Conservation (phyloP, 2,113 vertebrate genomes). For the Burhinus bistriatus region DNA sequence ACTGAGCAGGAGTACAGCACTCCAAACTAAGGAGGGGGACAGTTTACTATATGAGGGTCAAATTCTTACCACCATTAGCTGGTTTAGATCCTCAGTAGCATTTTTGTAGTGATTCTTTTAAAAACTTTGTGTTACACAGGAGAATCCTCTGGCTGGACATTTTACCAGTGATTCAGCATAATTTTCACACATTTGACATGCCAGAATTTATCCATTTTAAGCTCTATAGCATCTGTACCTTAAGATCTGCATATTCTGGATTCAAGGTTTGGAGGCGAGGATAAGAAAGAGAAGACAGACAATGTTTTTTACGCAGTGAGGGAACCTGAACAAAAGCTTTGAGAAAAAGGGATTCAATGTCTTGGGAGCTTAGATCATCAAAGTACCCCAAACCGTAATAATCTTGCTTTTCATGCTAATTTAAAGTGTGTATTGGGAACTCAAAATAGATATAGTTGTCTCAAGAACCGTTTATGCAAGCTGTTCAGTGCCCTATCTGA, state of each 20-base stretch:
- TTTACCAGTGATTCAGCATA: background rate
- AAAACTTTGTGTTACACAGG: background rate
- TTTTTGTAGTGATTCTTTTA: background rate
- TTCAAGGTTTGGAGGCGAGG: background rate
- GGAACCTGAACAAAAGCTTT: background rate
- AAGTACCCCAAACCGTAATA: conserved; percentile 1
- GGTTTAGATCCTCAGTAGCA: background rate
- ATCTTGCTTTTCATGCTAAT: background rate
- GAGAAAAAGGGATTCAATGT: background rate
- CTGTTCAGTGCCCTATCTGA: background rate
- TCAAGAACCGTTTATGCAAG: background rate
- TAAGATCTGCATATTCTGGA: background rate
- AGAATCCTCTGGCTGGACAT: background rate
- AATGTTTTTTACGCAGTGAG: background rate
- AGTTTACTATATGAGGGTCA: rapidly evolving
- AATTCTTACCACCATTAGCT: background rate
- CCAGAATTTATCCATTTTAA: background rate
- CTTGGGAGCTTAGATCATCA: conserved; percentile 30
- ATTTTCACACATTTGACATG: background rate
- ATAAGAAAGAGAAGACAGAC: background rate
- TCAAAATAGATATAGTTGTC: background rate
- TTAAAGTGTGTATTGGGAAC: background rate
- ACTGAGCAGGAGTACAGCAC: background rate
- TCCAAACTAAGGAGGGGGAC: background rate
- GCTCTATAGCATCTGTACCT: background rate